Base-by-base conservation (phyloP, 92 coral and sea anemone species). In the Parazoanthus darwini region DNA sequence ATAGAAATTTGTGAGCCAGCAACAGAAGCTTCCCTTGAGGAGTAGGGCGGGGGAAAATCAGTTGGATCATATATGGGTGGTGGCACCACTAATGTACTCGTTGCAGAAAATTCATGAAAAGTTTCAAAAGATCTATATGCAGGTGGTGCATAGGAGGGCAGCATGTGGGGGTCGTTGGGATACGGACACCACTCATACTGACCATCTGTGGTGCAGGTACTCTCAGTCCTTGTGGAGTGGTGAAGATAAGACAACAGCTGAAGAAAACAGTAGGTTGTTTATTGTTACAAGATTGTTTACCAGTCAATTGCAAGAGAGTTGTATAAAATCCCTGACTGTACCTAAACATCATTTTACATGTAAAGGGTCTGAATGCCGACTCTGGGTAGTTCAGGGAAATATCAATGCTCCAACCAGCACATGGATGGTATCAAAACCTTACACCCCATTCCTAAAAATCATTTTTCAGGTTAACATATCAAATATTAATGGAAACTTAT, bases 41-140 rank as follows among this genome's bases (percentile, higher is more conserved):
- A 91, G 91, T 97, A 97, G 8, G 99, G 99, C 13, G 99, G 99
- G 1, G 99, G 99, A 23, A 97, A 94, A 81, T 97, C 99, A 1
- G 98, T 92, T 18, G 99, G 97, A 88, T 97, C 99, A 88, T 94
- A 97, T 54, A 97, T 97, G 5, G 99, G 98, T 7, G 99, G 99
- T 10, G 99, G 98, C 38, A 96, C 94, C 42, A 96, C 93, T 79
- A 89, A 94, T 1, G 94, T 89, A 84, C 79, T 84, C 11, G 94
- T 88, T 29, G 93, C 88, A 78, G 95, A 92, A 83, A 90, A 96
- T 54, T 93, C 97, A 72, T 92, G 98, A 81, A 93, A 89, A 86
- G 88, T 97, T 51, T 96, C 98, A 22, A 92, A 93, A 4, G 97
- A 93, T 82, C 91, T 86, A 79, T 97, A 97, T 37, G 96, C 89